These are phyloP conservation scores for Lucinisca nassula DNA, from an alignment of 2,888 invertebrate genomes.

Conservation along the genomic window DNA sequence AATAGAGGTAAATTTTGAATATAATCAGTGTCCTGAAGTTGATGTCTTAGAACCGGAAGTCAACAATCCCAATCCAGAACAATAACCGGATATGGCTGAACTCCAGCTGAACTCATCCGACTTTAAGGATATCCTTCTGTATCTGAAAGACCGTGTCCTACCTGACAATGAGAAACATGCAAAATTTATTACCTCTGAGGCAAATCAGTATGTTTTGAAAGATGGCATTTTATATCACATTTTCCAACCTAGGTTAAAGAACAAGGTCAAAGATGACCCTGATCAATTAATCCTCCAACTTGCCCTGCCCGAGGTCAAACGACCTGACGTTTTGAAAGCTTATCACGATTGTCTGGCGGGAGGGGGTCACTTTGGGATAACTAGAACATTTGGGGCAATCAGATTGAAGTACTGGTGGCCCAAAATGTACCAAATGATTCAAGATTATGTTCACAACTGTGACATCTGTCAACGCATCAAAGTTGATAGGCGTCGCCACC, in stretches of 20 bases:
- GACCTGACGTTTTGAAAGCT: conserved; percentile 27
- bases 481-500: not conserved
- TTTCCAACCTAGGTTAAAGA: conserved; percentile 33
- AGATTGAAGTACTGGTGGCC: conserved; percentile 26
- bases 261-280: not conserved
- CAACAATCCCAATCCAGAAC: too few relatives aligned
- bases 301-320: conserved; percentile 23
- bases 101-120: too few relatives aligned
- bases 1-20: too few relatives aligned
- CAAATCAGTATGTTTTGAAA: conserved; percentile 25
- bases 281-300: conserved; percentile 18
- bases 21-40: too few relatives aligned
- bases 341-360: conserved; percentile 24
- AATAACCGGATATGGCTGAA: too few relatives aligned
- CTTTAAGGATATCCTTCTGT: conserved; percentile 28
- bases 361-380: conserved; percentile 20
- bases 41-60: too few relatives aligned
- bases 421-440: not conserved
- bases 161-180: conserved; percentile 20
- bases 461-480: conserved; percentile 14
- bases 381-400: conserved; percentile 22
- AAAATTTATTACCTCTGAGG: conserved; percentile 1
- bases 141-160: conserved; percentile 1
- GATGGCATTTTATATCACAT: conserved; percentile 33
- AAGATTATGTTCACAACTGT: conserved; percentile 15